Percentiles rank a stretch among this genome's conserved stretches.
These are phyloP conservation scores for Anagrus nilaparvatae DNA, from an alignment of 1,140 invertebrate genomes.

Conservation along the genomic window DNA sequence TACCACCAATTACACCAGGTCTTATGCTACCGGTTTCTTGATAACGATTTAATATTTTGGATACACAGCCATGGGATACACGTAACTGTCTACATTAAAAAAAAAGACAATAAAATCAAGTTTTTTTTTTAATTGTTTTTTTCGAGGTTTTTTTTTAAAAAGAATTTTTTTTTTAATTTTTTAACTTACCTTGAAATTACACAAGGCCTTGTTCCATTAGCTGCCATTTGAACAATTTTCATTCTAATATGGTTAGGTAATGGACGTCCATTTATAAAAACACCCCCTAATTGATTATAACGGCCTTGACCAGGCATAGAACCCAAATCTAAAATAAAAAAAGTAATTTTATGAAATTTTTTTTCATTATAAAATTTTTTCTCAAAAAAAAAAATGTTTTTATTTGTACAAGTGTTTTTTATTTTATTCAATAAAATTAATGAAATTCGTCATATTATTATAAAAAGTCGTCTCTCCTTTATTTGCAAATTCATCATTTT, in stretches of 20 bases:
- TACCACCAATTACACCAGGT: slow-evolving; percentile 71
- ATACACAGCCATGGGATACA: slow-evolving; percentile 75
- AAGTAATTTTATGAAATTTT: background rate
- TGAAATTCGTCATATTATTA: too few species aligned
- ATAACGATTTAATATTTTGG: slow-evolving; percentile 73
- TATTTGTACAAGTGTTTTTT: background rate
- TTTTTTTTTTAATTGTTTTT: background rate
- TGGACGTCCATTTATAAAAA: slow-evolving; percentile 76
- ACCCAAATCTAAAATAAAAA: slow-evolving; percentile 28
- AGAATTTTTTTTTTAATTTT: background rate
- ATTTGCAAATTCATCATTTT: too few species aligned
- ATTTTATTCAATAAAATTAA: too few species aligned
- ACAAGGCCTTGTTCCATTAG: slow-evolving; percentile 66
- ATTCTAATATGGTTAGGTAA: slow-evolving; percentile 67
- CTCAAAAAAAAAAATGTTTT: background rate
- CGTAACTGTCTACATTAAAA: slow-evolving; percentile 49
- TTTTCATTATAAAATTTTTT: background rate
- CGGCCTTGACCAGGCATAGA: slow-evolving; percentile 61
- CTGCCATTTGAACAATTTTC: slow-evolving; percentile 76
- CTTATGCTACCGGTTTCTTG: slow-evolving; percentile 75
- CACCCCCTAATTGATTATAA: slow-evolving; percentile 75
- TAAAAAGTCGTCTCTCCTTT: too few species aligned
- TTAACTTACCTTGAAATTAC: slow-evolving; percentile 54
- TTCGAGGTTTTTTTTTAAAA: background rate
- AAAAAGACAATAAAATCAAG: slow-evolving; percentile 4